Base-by-base conservation (phyloP, 2,113 vertebrate genomes). In the Eulemur rufifrons region DNA sequence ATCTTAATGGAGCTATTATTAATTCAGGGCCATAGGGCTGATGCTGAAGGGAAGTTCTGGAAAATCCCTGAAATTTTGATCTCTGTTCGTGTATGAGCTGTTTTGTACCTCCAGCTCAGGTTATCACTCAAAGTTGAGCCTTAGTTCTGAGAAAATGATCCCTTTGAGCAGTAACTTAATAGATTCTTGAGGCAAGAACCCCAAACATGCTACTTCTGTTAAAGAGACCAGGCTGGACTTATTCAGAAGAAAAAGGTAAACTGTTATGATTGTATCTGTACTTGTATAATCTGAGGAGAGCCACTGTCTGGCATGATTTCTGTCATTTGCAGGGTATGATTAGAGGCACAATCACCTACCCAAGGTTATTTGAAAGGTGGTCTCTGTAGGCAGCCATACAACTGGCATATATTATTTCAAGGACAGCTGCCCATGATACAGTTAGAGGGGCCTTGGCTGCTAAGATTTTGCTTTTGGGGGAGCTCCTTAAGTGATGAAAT, bases 121-220 rank as follows among this genome's bases (percentile, higher is more conserved):
- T 89, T 88, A 77, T 94, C n/a, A 91, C 42, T 88, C 66, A 63
- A 94, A 92, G 61, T 87, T 88, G 77, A 83, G 47, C 29, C 13
- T 12, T 69, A 37, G 59, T 78, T 86, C 83, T 85, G 54, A 56
- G 76, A 81, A 94, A 74, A 66, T 82, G 29, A 86, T 86, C 17
- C 6, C 39, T 77, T 77, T 68, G 17, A 91, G 34, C 27, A 91
- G 54, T 42, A 91, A 63, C 32, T 8, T 73, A 45, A 59, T 69
- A 45, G 39, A 77, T 83, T 94, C 13, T 54, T 77, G 12, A 87
- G 39, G n/a, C 54, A 59, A 54, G 23, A 88, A 34, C 2, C 3
- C 42, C 39, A 39, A 94, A 68, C 12, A 69, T 45, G 37, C 64
- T 88, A 12, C 37, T 87, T 63, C 47, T 83, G n/a, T 77, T 77